phyloP scores from a whole-genome alignment of 2,888 invertebrate species.

The Hyposoter didymator region DNA sequence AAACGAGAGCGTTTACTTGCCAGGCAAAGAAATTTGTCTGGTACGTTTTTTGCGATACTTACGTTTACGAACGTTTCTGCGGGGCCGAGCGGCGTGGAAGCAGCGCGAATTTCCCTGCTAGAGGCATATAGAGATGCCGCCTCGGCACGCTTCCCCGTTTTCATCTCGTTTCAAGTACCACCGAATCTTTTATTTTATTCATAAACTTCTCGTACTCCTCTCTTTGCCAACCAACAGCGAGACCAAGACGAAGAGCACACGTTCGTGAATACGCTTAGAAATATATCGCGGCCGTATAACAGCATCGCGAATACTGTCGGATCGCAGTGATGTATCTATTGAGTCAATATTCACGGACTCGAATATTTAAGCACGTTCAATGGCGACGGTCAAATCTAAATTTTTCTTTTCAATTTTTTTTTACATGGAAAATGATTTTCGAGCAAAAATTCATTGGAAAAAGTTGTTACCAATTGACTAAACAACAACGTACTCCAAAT shows the following conservation, averaged over 20 bases:
- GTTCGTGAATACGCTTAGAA: slow-evolving; percentile 72
- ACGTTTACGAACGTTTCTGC: slow-evolving; percentile 1
- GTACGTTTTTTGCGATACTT: slow-evolving; percentile 32
- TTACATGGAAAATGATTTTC: too few relatives aligned
- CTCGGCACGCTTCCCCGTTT: slow-evolving; percentile 58
- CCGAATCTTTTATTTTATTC: slow-evolving; percentile 77
- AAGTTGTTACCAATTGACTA: too few relatives aligned
- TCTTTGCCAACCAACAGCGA: slow-evolving; percentile 16
- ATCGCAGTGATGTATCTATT: slow-evolving; percentile 34
- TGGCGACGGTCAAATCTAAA: too few relatives aligned
- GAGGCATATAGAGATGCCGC: too few relatives aligned
- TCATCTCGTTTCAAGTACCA: slow-evolving; percentile 75
- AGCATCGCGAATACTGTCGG: slow-evolving; percentile 45
- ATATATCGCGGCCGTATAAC: slow-evolving; percentile 72
- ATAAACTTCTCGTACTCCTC: slow-evolving; percentile 67
- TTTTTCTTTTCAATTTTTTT: too few relatives aligned
- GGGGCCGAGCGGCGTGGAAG: slow-evolving; percentile 62
- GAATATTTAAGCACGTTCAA: not conserved
- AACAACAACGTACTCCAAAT: too few relatives aligned
- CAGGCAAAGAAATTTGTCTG: slow-evolving; percentile 58
- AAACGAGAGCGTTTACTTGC: slow-evolving; percentile 61
- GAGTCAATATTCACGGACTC: not conserved
- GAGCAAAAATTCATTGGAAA: too few relatives aligned
- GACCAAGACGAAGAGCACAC: slow-evolving; percentile 42
- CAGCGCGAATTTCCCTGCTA: slow-evolving; percentile 39